Base-by-base conservation (phyloP, 2,888 invertebrate genomes). In the Phania funesta region DNA sequence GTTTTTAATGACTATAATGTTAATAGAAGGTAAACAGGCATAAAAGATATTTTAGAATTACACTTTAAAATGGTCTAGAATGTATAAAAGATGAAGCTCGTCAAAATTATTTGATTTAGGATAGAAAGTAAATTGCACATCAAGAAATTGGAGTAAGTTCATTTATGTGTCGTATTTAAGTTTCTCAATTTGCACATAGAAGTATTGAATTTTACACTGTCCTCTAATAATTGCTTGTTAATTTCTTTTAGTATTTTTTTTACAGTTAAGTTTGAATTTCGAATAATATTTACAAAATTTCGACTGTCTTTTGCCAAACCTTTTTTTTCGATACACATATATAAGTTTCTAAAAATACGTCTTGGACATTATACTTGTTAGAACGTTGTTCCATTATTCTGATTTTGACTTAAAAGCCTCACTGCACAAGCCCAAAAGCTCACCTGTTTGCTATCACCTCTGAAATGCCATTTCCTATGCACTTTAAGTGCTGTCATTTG, bases 391-490 rank as follows among this genome's bases (percentile, higher is more conserved):
- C 56, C 8, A 46, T 35, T 35, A 35, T 54, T 29, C 44, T 41
- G 56, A 46, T 54, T 41, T 41, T 70, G 78, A 82, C 82, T 78
- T 82, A 70, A 82, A 82, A 82, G 82, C 88, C 89, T 89, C 89
- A 86, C 89, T 88, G 89, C 89, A 89, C 89, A 87, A 89, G 89
- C 86, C 88, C 87, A 86, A 85, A 87, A 87, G 90, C 90, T 90
- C 89, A 91, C 91, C 90, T 91, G 91, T 89, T 91, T 91, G 87
- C 90, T 90, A 89, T 91, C 91, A 89, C 90, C 90, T 87, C 91
- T 89, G 87, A 91, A 91, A 89, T 91, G 91, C 91, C 91, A 91
- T 86, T 91, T 91, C 85, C 91, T 90, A 89, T 91, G 91, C 84
- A 91, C 91, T 87, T 91, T 91, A 71, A 91, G 86, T 77, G 91